These are phyloP conservation scores for Folsomia manolachei DNA, from an alignment of 2,888 invertebrate genomes.

Conservation along the genomic window DNA sequence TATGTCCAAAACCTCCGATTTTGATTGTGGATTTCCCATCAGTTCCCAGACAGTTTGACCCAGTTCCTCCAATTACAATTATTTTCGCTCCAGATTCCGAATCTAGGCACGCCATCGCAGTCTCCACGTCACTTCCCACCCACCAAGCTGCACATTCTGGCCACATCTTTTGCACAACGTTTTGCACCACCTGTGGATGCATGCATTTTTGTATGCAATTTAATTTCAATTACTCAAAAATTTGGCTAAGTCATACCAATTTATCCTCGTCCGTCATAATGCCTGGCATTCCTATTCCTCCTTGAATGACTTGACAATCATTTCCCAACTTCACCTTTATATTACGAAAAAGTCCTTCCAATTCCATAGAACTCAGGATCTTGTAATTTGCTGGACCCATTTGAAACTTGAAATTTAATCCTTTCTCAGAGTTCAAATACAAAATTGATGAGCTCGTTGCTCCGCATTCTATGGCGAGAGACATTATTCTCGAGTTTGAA, in stretches of 20 bases:
- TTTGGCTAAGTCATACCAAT: slow-evolving; percentile 27
- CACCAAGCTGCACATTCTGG: slow-evolving; percentile 31
- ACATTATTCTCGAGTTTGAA: slow-evolving; percentile 19
- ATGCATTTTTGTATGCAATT: background rate
- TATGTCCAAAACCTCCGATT: slow-evolving; percentile 48
- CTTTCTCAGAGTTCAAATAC: slow-evolving; percentile 19
- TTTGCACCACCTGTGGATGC: slow-evolving; percentile 27
- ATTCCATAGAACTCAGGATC: slow-evolving; percentile 24
- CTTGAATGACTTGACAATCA: slow-evolving; percentile 5
- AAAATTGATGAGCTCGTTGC: slow-evolving; percentile 38
- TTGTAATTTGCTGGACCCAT: slow-evolving; percentile 42
- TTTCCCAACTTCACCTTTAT: slow-evolving; percentile 23
- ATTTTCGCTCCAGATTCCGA: slow-evolving; percentile 18
- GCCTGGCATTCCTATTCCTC: slow-evolving; percentile 48
- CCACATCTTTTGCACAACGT: slow-evolving; percentile 30
- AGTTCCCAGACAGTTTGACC: slow-evolving; percentile 43
- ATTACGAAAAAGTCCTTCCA: slow-evolving; percentile 30
- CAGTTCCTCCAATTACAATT: slow-evolving; percentile 48
- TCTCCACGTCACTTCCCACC: slow-evolving; percentile 47
- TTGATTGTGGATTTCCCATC: slow-evolving; percentile 28
- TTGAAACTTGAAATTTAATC: slow-evolving; percentile 15
- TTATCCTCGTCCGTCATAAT: slow-evolving; percentile 35
- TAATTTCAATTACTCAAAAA: background rate
- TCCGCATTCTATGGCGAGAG: slow-evolving; percentile 47
- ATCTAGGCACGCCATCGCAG: slow-evolving; percentile 42